Conservation (phyloP, 2,888 invertebrate genomes). For the Acrocera orbiculus region DNA sequence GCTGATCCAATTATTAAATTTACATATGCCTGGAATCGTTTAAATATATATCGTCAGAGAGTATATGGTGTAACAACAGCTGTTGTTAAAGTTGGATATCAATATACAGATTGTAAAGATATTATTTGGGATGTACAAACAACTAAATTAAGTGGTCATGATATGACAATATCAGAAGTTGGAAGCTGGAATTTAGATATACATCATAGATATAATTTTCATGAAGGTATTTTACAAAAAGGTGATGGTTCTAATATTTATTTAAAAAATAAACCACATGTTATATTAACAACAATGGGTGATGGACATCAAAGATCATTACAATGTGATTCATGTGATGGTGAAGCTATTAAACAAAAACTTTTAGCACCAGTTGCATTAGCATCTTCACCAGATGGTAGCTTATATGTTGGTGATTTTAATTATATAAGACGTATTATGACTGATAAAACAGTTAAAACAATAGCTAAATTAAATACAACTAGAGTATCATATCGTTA, state of each 20-base stretch:
- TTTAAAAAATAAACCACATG: constrained; percentile 78
- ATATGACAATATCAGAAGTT: constrained; percentile 91
- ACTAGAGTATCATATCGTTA: constrained; percentile 90
- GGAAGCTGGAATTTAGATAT: constrained; percentile 97
- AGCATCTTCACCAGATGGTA: constrained; percentile 81
- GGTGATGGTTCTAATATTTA: constrained; percentile 95
- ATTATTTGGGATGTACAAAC: constrained; percentile 94
- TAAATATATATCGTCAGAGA: constrained; percentile 89
- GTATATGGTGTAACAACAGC: constrained; percentile 95
- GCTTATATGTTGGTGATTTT: constrained; percentile 89
- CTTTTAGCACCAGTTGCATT: constrained; percentile 85
- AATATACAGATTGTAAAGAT: constrained; percentile 80
- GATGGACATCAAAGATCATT: constrained; percentile 78
- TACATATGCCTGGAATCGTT: constrained; percentile 92
- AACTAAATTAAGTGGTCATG: constrained; percentile 86
- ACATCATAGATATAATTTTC: constrained; percentile 94
- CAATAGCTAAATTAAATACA: constrained; percentile 45
- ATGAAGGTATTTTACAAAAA: constrained; percentile 93
- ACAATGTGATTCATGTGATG: constrained; percentile 67
- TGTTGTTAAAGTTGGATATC: constrained; percentile 88
- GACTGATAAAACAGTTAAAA: constrained; percentile 53
- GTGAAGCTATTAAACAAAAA: constrained; percentile 59
- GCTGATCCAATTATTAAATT: constrained; percentile 93
- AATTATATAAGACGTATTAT: constrained; percentile 78
- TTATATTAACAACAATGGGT: constrained; percentile 80